These are phyloP conservation scores for Maccullochella peelii DNA, from an alignment of 2,113 vertebrate genomes.

Conservation along the genomic window DNA sequence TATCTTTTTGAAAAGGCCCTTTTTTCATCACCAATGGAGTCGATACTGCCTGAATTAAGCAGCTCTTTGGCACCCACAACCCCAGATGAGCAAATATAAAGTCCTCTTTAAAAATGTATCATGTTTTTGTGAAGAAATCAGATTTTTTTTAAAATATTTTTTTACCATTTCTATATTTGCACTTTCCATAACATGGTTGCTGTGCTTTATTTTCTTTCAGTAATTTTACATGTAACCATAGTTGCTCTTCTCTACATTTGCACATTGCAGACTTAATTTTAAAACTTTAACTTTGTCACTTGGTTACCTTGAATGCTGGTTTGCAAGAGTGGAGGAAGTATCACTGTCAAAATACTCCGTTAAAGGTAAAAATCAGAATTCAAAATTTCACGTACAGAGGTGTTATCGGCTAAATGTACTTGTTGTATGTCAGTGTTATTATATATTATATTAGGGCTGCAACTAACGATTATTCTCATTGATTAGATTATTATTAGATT, in stretches of 20 bases:
- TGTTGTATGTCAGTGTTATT: no score
- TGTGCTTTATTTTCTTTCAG: not conserved
- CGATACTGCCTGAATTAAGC: not conserved
- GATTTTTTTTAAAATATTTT: no score
- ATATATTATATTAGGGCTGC: not conserved
- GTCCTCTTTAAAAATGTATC: no score
- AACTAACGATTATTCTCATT: not conserved
- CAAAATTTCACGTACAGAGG: no score
- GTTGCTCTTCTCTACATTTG: not conserved
- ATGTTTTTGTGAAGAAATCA: not conserved
- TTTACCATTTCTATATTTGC: not conserved
- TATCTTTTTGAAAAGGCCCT: not conserved
- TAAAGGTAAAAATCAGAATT: no score
- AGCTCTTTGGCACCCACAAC: not conserved
- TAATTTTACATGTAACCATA: not conserved
- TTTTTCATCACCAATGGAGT: slow-evolving; percentile 3
- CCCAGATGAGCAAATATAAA: not conserved
- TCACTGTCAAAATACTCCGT: no score
- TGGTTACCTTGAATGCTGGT: no score
- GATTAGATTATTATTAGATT: no score
- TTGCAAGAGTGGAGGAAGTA: not conserved
- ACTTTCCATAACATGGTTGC: not conserved
- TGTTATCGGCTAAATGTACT: no score
- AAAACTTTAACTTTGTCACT: not conserved
- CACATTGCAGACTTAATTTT: not conserved